These are phyloP conservation scores for Adrianichthys oophorus DNA, from an alignment of 2,797 vertebrate genomes.

Conservation along the genomic window DNA sequence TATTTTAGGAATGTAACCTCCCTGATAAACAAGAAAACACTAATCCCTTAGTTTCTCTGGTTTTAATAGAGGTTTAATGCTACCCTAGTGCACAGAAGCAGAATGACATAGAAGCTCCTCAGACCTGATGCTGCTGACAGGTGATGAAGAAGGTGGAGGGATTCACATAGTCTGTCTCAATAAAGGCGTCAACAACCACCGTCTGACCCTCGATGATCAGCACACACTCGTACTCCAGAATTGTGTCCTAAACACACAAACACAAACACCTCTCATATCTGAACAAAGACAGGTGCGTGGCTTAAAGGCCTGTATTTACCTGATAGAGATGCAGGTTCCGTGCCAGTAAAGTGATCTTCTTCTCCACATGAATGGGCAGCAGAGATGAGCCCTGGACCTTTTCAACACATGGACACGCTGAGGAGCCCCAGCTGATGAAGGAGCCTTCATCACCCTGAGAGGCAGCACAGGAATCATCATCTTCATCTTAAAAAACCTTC, in stretches of 20 bases:
- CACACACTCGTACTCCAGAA: slow-evolving; percentile 89
- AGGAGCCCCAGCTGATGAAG: slow-evolving; percentile 78
- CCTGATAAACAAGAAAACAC: no score
- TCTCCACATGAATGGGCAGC: slow-evolving; percentile 84
- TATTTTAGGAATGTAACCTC: no score
- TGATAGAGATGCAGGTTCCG: slow-evolving; percentile 91
- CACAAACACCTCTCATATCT: neutral
- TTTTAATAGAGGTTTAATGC: no score
- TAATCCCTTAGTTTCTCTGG: no score
- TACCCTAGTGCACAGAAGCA: no score
- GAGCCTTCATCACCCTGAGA: slow-evolving; percentile 79
- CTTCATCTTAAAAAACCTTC: slow-evolving; percentile 6
- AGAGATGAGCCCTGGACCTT: slow-evolving; percentile 86
- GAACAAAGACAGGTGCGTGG: neutral
- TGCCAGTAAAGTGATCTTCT: slow-evolving; percentile 87
- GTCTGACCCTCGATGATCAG: slow-evolving; percentile 87
- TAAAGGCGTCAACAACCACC: slow-evolving; percentile 85
- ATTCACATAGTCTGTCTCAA: slow-evolving; percentile 81
- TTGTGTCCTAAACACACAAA: slow-evolving; percentile 77
- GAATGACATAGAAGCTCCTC: neutral
- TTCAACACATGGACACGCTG: slow-evolving; percentile 91
- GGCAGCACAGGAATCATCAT: slow-evolving; percentile 6
- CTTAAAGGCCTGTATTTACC: slow-evolving; percentile 65
- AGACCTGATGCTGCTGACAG: slow-evolving; percentile 89
- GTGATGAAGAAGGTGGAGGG: slow-evolving; percentile 84